Evolutionary conservation across 2,113 vertebrate genomes (phyloP), one percentile per base, ranked within the genome.

Genomic region (Cairina moschata): DNA sequence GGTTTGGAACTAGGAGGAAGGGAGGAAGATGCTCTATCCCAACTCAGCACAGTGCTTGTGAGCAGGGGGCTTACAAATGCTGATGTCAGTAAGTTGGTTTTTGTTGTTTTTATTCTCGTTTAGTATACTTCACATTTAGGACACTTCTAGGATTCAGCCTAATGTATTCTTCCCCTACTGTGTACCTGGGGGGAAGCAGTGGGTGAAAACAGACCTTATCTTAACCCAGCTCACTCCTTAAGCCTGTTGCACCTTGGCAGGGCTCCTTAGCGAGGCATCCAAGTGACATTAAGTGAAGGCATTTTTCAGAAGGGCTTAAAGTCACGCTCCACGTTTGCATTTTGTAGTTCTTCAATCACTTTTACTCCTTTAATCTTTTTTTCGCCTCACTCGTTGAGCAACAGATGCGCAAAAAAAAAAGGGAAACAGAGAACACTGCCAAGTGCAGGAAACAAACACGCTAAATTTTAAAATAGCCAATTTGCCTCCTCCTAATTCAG

Each of bases 321-420:
- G 82, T 85, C 48, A 59, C 75, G 86, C 79, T 36, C 23, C 29
- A n/a, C 36, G 15, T 48, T 89, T 91, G 15, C 28, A 65, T 48
- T 65, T 87, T 46, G 40, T 16, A 76, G 17, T 28, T 83, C 88
- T 92, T 28, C 13, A 26, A 76, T 86, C 34, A 55, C 32, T 91
- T 93, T 76, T 40, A 87, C 54, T 76, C 58, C 32, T 89, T 84
- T 17, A 54, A 56, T 78, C 54, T 54, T 23, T 74, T 76, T 76
- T 46, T 62, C 38, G 52, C 31, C 25, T 40, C 58, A 65, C 38
- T 91, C 8, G 1, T 46, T 90, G 75, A 87, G 74, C 63, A 94
- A 94, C 94, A 96, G 94, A 95, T 80, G 77, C 58, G 91, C 62
- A 7, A 7, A 22, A 75, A 7, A 22, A 75, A 80, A 71, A 90